Evolutionary conservation across 1,140 invertebrate species (phyloP), one percentile per base, ranked within the genome.

Genomic region (Oreohelix idahoensis): DNA sequence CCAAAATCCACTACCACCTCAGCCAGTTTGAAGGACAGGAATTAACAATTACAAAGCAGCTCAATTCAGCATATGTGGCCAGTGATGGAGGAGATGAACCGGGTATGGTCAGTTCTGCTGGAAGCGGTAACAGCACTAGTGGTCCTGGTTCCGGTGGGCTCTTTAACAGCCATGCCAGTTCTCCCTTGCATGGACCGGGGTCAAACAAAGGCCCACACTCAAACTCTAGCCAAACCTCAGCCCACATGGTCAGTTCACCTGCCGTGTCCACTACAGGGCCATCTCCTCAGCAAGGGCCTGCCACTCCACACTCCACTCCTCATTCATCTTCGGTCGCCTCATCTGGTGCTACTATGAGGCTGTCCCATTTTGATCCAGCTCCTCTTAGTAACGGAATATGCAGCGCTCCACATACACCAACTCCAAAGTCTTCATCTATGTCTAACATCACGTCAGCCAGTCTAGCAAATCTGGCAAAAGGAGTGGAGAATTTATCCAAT

Each of bases 21-120:
- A 98, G 97, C 94, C 96, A 97, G 83, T 98, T 98, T 93, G 97
- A 98, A 94, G 97, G 97, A 71, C 97, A 98, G 94, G 97, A 98
- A 94, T 93, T 98, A 85, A 98, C 97, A 78, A 98, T 98, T 93
- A 97, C 98, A 91, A 98, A 98, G 93, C 97, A 98, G 93, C 96
- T 97, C 32, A 98, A 98, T 92, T 85, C 91, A 73, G 91, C 92
- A 77, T 92, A 91, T 70, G 78, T 79, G 8, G 53, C 76, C 15
- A 66, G 79, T 8, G 69, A 35, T 42, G 70, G 73, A 17, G 80
- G 76, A 32, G 53, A 79, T 29, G 79, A 81, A 8, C 5, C 13
- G 13, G 53, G 53, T 58, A 23, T 4, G 8, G 53, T 23, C 26
- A n/a, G 53, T 58, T 83, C 51, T 84, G 87, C 79, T 81, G 83